Percentiles rank a stretch among this genome's conserved stretches.
Evolutionary conservation across 2,888 invertebrate species (phyloP).

Genomic region (Nemoura dubitans): DNA sequence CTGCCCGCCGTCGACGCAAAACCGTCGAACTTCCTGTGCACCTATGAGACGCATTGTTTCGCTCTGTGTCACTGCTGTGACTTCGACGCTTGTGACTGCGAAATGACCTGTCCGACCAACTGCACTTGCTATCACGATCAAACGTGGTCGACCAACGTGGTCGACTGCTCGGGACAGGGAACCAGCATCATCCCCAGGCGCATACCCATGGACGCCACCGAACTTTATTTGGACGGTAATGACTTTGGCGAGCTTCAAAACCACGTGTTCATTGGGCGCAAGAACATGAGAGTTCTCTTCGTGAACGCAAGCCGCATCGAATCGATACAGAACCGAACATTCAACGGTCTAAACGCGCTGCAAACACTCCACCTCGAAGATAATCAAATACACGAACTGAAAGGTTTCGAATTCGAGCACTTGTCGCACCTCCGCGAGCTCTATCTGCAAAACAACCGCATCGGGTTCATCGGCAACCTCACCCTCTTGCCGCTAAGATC

Average conservation of each 20-base stretch:
- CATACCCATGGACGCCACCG: slow-evolving; percentile 94
- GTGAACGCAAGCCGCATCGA: slow-evolving; percentile 87
- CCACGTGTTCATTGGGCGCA: slow-evolving; percentile 89
- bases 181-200: slow-evolving; percentile 81
- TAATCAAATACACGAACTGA: slow-evolving; percentile 80
- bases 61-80: slow-evolving; percentile 95
- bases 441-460: slow-evolving; percentile 85
- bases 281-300: slow-evolving; percentile 86
- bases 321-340: slow-evolving; percentile 88
- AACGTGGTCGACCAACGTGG: slow-evolving; percentile 91
- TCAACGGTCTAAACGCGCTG: slow-evolving; percentile 82
- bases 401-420: slow-evolving; percentile 87
- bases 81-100: slow-evolving; percentile 95
- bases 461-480: slow-evolving; percentile 80
- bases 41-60: slow-evolving; percentile 92
- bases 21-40: slow-evolving; percentile 88
- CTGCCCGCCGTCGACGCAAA: slow-evolving; percentile 79
- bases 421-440: slow-evolving; percentile 81
- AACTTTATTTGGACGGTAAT: slow-evolving; percentile 92
- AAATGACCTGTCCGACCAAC: slow-evolving; percentile 93
- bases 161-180: slow-evolving; percentile 86
- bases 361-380: slow-evolving; percentile 85
- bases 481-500: slow-evolving; percentile 82
- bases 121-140: slow-evolving; percentile 96
- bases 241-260: slow-evolving; percentile 84